Conservation (phyloP, 2,797 vertebrate species). For the Neosalanx taihuensis region DNA sequence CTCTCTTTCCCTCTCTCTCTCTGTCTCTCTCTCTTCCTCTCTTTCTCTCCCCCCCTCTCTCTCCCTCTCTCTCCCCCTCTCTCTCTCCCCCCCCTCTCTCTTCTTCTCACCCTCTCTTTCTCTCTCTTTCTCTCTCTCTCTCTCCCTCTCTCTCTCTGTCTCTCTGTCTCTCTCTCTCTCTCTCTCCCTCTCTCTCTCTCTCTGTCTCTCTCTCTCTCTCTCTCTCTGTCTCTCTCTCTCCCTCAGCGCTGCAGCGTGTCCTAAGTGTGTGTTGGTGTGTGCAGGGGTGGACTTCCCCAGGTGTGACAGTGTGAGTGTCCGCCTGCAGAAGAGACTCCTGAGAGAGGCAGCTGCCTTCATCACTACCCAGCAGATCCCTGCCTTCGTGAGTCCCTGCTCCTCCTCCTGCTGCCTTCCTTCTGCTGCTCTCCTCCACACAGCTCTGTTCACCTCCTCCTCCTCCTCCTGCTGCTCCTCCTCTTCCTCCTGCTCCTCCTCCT, state of each 20-base stretch:
- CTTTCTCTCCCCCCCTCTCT: too few species aligned
- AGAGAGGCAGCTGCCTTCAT: slow-evolving; percentile 76
- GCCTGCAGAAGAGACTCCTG: slow-evolving; percentile 72
- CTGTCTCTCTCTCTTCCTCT: not conserved
- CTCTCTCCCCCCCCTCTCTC: too few species aligned
- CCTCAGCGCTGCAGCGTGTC: not conserved
- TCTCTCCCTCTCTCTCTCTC: too few species aligned
- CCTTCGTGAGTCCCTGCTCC: slow-evolving; percentile 68
- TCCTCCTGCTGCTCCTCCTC: too few species aligned
- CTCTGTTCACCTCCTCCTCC: too few species aligned
- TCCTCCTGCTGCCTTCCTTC: not conserved
- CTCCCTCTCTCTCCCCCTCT: too few species aligned
- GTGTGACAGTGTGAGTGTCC: slow-evolving; percentile 52
- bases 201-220: slow-evolving; percentile 4
- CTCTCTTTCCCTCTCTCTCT: not conserved
- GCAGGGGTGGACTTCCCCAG: slow-evolving; percentile 73
- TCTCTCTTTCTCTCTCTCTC: not conserved
- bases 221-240: not conserved
- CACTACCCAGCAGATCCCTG: slow-evolving; percentile 75
- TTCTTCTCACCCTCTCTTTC: too few species aligned
- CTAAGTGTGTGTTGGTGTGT: slow-evolving; percentile 17
- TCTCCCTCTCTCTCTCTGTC: not conserved
- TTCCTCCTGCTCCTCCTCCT: too few species aligned
- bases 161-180: not conserved
- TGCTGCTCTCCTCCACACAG: too few species aligned